A percentile compares a stretch with the other conserved stretches of the same genome.
Evolutionary conservation across 2,797 vertebrate species (phyloP).

Genomic region (Enteromius afrohamiltoni): DNA sequence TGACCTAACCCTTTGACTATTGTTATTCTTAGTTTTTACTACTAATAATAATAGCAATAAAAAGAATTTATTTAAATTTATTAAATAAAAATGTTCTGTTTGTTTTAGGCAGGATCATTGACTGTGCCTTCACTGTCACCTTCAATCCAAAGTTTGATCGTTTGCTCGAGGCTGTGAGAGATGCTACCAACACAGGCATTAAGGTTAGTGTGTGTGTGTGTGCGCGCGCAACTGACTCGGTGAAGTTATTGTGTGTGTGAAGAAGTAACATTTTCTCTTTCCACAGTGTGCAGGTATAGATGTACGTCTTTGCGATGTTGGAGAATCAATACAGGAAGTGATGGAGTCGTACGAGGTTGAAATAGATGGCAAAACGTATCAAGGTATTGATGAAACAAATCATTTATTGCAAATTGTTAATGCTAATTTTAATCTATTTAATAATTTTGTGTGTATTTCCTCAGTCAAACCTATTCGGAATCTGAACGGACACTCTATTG

Average conservation of each 20-base stretch:
- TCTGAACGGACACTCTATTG: conserved; percentile 97
- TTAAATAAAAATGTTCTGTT: not conserved
- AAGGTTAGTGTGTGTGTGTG: conserved; percentile 78
- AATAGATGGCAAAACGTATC: conserved; percentile 97
- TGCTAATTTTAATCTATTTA: not conserved
- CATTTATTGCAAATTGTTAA: not conserved
- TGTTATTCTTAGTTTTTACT: not conserved
- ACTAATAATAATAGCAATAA: not conserved
- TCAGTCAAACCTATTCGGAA: conserved; percentile 97
- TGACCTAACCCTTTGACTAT: not conserved
- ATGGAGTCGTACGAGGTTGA: conserved; percentile 99
- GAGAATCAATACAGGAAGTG: conserved; percentile 97
- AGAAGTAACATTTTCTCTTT: not conserved
- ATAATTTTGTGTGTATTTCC: conserved; percentile 1
- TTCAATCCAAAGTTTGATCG: conserved; percentile 98
- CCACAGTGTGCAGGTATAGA: conserved; percentile 95
- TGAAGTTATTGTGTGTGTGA: not conserved
- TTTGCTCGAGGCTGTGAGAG: conserved; percentile 95
- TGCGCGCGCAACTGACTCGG: not conserved
- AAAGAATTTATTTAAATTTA: not conserved
- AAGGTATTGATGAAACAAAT: conserved; percentile 79
- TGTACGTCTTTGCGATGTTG: conserved; percentile 94
- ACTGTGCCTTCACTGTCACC: conserved; percentile 99
- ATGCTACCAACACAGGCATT: conserved; percentile 98
- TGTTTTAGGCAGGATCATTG: conserved; percentile 92